These are phyloP conservation scores for Embidobia sp. DNA, from an alignment of 2,888 invertebrate species.

Conservation along the genomic window DNA sequence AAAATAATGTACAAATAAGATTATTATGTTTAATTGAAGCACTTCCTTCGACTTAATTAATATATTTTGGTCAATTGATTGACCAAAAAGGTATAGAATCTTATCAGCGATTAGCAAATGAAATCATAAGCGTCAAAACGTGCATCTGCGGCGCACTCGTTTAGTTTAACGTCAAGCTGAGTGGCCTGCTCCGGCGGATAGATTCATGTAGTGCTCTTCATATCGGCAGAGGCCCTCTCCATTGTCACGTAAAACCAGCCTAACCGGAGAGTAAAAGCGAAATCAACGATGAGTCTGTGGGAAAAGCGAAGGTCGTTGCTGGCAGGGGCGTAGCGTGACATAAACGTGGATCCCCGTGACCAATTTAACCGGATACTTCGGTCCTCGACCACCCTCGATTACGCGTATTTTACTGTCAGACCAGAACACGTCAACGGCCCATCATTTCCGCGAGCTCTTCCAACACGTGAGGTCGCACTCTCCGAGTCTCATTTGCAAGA, in stretches of 20 bases:
- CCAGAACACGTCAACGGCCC: constrained; percentile 49
- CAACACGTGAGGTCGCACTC: background rate
- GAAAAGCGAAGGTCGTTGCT: constrained; percentile 78
- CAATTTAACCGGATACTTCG: constrained; percentile 80
- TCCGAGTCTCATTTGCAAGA: constrained; percentile 28
- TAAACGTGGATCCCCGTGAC: constrained; percentile 78
- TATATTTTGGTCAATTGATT: too few relatives aligned
- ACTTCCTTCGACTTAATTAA: constrained; percentile 15
- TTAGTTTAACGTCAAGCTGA: constrained; percentile 63
- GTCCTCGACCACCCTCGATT: constrained; percentile 62
- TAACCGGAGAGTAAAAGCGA: constrained; percentile 55
- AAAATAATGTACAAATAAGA: too few relatives aligned
- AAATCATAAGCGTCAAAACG: constrained; percentile 60
- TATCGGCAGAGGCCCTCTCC: constrained; percentile 57
- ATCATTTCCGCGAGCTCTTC: constrained; percentile 39
- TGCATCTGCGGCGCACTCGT: constrained; percentile 61
- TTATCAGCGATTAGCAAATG: constrained; percentile 39
- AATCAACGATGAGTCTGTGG: constrained; percentile 70
- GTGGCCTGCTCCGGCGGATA: constrained; percentile 59
- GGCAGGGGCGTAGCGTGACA: constrained; percentile 77
- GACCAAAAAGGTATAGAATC: constrained; percentile 15
- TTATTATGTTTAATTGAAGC: background rate
- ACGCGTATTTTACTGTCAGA: constrained; percentile 51
- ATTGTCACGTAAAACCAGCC: constrained; percentile 63
- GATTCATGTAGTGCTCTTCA: constrained; percentile 66